phyloP scores from a whole-genome alignment of 2,888 invertebrate genomes.

The Tinea trinotella region DNA sequence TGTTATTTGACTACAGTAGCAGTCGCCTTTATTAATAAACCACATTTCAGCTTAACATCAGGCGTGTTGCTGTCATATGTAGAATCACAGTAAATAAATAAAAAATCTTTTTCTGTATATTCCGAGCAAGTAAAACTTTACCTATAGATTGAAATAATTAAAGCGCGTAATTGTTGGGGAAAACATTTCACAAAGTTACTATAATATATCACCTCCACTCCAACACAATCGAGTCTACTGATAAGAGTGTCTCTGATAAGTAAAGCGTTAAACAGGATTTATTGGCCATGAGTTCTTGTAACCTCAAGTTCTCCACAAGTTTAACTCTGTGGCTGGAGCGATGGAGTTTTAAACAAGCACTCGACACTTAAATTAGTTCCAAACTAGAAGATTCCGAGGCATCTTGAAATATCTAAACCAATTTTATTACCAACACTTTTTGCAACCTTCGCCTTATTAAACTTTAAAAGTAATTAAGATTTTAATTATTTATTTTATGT shows the following conservation, averaged over 20 bases:
- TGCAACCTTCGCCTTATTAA: background rate
- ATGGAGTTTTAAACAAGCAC: constrained; percentile 18
- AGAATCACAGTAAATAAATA: no score
- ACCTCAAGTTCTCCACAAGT: constrained; percentile 7
- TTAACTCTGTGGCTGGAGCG: constrained; percentile 4
- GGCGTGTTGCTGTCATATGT: no score
- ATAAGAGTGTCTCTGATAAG: no score
- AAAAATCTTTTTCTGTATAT: no score
- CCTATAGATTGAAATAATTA: no score
- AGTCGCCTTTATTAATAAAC: no score
- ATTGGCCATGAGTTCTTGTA: constrained; percentile 13
- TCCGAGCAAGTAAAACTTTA: no score
- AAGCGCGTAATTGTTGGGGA: no score
- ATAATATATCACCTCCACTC: constrained; percentile 22
- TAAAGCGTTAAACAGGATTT: constrained; percentile 15
- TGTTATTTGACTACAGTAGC: no score
- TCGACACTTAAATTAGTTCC: constrained; percentile 32
- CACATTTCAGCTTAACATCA: no score
- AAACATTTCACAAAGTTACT: constrained; percentile 22
- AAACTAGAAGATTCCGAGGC: constrained; percentile 13
- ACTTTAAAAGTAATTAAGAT: background rate
- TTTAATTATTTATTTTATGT: background rate
- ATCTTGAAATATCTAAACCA: constrained; percentile 13
- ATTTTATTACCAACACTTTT: background rate
- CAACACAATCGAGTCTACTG: background rate